These are phyloP conservation scores for Acleris laterana DNA, from an alignment of 2,888 invertebrate species.

Conservation along the genomic window DNA sequence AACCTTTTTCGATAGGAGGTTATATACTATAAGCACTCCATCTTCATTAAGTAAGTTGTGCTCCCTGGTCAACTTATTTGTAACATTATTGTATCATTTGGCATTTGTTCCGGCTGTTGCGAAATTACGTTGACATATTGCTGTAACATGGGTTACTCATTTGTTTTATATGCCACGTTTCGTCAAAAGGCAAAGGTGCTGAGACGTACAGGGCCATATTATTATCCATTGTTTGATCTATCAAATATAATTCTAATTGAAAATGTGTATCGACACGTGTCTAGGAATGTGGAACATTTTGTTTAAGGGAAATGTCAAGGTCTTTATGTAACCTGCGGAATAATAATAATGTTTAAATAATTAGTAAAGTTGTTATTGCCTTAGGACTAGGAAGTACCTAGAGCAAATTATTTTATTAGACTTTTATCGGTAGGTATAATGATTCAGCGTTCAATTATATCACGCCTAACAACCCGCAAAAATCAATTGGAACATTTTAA, in stretches of 20 bases:
- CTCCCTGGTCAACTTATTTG: constrained; percentile 30
- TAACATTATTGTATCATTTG: constrained; percentile 55
- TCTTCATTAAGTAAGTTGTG: constrained; percentile 11
- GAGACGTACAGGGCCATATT: neutral
- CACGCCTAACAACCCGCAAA: too few relatives aligned
- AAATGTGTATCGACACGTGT: constrained; percentile 1
- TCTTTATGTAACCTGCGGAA: too few relatives aligned
- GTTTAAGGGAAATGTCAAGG: neutral
- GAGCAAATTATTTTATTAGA: too few relatives aligned
- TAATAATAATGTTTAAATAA: too few relatives aligned
- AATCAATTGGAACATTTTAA: too few relatives aligned
- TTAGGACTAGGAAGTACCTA: too few relatives aligned
- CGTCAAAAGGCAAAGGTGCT: constrained; percentile 25
- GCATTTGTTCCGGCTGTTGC: constrained; percentile 65
- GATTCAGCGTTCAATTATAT: too few relatives aligned
- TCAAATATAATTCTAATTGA: constrained; percentile 18
- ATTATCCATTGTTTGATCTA: constrained; percentile 17
- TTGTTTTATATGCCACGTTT: constrained; percentile 45
- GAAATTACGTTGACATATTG: constrained; percentile 59
- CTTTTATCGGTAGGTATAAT: too few relatives aligned
- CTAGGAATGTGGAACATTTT: neutral
- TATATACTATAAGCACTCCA: neutral
- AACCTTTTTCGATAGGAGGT: too few relatives aligned
- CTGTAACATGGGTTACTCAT: constrained; percentile 48
- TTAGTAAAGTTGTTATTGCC: too few relatives aligned